phyloP scores from a whole-genome alignment of 2,888 invertebrate genomes.

The Idaea biselata region DNA sequence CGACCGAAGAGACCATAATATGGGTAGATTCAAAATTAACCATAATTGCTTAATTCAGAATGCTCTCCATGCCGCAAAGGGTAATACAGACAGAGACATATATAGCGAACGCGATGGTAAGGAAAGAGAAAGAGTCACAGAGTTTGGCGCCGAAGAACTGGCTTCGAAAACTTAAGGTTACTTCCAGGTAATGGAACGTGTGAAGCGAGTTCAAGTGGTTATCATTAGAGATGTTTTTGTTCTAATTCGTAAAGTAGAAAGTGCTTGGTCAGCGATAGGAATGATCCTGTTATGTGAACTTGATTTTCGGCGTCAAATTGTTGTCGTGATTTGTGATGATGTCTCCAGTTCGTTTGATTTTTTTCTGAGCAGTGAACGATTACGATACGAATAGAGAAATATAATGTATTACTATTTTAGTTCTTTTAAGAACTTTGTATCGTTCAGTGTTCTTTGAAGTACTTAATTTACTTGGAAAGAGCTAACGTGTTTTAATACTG shows the following conservation, averaged over 20 bases:
- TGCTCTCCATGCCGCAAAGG: slow-evolving; percentile 34
- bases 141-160: slow-evolving; percentile 31
- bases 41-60: slow-evolving; percentile 80
- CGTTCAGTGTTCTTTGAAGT: too few relatives aligned
- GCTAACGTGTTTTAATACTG: too few relatives aligned
- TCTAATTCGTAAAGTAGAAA: slow-evolving; percentile 45
- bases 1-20: slow-evolving; percentile 67
- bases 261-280: slow-evolving; percentile 20
- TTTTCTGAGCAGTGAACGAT: slow-evolving; percentile 11
- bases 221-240: slow-evolving; percentile 65
- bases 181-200: slow-evolving; percentile 72
- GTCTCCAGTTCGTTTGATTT: slow-evolving; percentile 12
- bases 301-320: background rate
- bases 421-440: too few relatives aligned
- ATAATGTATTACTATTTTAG: too few relatives aligned
- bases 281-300: slow-evolving; percentile 6
- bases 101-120: slow-evolving; percentile 19
- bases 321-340: slow-evolving; percentile 13
- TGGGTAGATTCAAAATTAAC: slow-evolving; percentile 77
- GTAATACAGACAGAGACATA: slow-evolving; percentile 46
- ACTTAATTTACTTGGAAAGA: too few relatives aligned
- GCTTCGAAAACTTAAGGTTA: slow-evolving; percentile 50
- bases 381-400: too few relatives aligned
- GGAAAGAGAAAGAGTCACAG: slow-evolving; percentile 45
- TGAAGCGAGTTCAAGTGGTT: slow-evolving; percentile 65